Base-by-base conservation (phyloP, 2,888 invertebrate species). In the Troides helena region DNA sequence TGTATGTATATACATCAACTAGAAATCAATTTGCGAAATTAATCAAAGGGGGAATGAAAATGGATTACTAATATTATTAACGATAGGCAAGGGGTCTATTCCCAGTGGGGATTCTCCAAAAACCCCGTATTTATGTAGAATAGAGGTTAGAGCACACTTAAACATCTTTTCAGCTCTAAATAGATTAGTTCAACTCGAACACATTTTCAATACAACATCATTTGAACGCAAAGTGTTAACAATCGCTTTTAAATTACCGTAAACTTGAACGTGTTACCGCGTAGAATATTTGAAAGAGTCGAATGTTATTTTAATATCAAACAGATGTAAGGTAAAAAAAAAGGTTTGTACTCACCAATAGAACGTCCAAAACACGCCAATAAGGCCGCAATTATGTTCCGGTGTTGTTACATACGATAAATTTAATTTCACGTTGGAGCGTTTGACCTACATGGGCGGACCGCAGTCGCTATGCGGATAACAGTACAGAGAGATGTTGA, bases 361-460 rank as follows among this genome's bases (percentile, higher is more conserved):
- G 56, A 73, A 70, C 67, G 72, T 65, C 66, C 39, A 39, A 36
- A 50, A 62, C 12, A 43, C 21, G 43, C 39, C 62, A 65, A 70
- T 68, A 76, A 72, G 73, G 72, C 72, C 71, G 78, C 80, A 86
- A 87, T 88, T 86, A 87, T 78, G 76, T 74, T 77, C 75, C 25
- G 82, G 83, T 82, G 83, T 85, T 85, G 84, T 80, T 78, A 80
- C 81, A 82, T 81, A 84, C 81, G 79, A 87, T 87, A 84, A 83
- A 85, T 87, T 86, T 85, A 85, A 88, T 88, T 88, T 85, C 75
- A 87, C 82, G 85, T 84, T 80, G 80, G 83, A 85, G 84, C 81
- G 81, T 79, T 81, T 85, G 89, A 86, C 89, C 90, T 81, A 91
- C 84, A 88, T 88, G 76, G 12, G 72, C 77, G 83, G 53, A 84